Conservation (phyloP, 37 sponge, comb jelly and placozoan genomes). For the Axinella damicornis region DNA sequence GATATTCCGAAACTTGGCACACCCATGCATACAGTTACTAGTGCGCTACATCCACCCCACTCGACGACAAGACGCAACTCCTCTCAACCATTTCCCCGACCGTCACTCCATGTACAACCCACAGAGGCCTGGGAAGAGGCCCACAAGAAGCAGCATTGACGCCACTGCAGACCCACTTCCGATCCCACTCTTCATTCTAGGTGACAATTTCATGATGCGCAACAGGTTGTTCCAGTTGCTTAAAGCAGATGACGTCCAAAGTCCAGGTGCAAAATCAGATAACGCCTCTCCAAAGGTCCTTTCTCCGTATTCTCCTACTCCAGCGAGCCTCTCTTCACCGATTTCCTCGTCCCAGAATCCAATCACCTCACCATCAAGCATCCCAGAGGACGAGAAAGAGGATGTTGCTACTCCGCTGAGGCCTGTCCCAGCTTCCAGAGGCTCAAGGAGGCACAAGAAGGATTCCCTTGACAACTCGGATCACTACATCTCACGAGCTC, state of each 20-base stretch:
- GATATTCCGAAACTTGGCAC: conserved; percentile 19
- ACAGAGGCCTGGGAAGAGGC: background rate
- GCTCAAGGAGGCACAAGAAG: too few relatives aligned
- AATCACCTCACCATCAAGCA: background rate
- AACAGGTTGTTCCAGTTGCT: conserved; percentile 33
- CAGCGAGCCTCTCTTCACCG: background rate
- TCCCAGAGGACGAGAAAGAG: background rate
- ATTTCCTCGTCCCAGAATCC: background rate
- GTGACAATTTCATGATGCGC: conserved; percentile 31
- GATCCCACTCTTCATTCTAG: conserved; percentile 56
- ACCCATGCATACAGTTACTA: conserved; percentile 31
- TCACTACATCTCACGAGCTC: conserved; percentile 3
- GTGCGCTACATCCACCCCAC: conserved; percentile 63
- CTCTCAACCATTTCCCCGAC: background rate
- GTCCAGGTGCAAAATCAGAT: background rate
- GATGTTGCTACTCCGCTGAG: background rate
- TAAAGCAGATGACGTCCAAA: background rate
- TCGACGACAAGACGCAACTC: background rate
- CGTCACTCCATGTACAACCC: background rate
- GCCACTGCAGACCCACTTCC: conserved; percentile 2
- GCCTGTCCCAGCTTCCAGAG: too few relatives aligned
- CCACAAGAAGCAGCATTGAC: background rate
- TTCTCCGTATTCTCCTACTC: background rate
- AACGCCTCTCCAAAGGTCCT: background rate
- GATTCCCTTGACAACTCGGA: conserved; percentile 6